These are phyloP conservation scores for Acestrorhynchus altus DNA, from an alignment of 2,797 vertebrate species.

Conservation along the genomic window DNA sequence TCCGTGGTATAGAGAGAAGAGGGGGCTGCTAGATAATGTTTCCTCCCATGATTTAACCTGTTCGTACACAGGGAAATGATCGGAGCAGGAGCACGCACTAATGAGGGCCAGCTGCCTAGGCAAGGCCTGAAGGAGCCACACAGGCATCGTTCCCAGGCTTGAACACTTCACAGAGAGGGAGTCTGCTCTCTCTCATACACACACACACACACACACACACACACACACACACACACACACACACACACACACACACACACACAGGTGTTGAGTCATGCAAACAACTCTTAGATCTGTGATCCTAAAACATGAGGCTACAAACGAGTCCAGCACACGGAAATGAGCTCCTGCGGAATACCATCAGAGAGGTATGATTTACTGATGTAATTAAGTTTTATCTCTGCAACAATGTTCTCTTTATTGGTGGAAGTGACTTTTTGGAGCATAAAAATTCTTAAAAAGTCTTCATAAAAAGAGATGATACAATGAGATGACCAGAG, in stretches of 20 bases:
- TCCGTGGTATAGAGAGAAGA: conserved; percentile 24
- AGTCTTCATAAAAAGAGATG: conserved; percentile 55
- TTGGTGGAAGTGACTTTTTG: conserved; percentile 61
- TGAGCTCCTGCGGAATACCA: conserved; percentile 45
- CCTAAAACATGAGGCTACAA: conserved; percentile 39
- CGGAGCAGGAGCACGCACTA: conserved; percentile 63
- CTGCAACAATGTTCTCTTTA: conserved; percentile 68
- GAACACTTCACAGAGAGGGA: conserved; percentile 63
- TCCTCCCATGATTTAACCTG: conserved; percentile 69
- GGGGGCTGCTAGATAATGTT: conserved; percentile 62
- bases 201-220: conserved; percentile 25
- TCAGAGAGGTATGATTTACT: conserved; percentile 52
- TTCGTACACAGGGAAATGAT: conserved; percentile 73
- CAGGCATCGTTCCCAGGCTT: conserved; percentile 67
- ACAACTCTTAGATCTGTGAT: conserved; percentile 51
- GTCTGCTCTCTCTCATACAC: conserved; percentile 19
- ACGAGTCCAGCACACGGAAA: conserved; percentile 46
- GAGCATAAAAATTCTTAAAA: conserved; percentile 45
- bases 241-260: conserved; percentile 12
- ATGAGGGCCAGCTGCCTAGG: conserved; percentile 76
- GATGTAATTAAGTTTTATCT: conserved; percentile 60
- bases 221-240: conserved; percentile 26
- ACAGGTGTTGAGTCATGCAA: conserved; percentile 52
- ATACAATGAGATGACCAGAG: conserved; percentile 57
- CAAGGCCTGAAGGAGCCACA: conserved; percentile 65